Base-by-base conservation (phyloP, 2,113 vertebrate species). In the Neolamprologus tretocephalus region DNA sequence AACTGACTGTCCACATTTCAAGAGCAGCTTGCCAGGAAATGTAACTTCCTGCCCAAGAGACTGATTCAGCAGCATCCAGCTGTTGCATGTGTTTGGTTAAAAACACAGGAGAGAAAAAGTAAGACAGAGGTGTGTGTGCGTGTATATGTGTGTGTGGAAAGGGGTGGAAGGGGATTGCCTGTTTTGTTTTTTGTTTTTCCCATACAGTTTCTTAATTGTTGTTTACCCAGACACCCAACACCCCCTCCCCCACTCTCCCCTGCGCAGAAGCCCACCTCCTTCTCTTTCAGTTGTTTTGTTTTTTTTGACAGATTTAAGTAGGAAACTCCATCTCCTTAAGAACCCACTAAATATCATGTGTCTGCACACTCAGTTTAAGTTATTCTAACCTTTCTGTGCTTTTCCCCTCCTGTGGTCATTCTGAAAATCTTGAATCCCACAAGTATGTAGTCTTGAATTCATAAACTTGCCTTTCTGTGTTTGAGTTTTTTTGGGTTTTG, bases 1-100 rank as follows among this genome's bases (percentile, higher is more conserved):
- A 84, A 84, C 83, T 81, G 83, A 86, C 88, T 80, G 47, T 91
- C 58, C 73, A 85, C 82, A 90, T 88, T 91, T 90, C 45, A 92
- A 91, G 66, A 86, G 71, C 80, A 91, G 66, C 81, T 85, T 91
- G 86, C 86, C 91, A 94, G 91, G 89, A 92, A 93, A 91, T 90
- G 85, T 80, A 84, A 90, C 91, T 91, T 95, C 94, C 94, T 92
- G 91, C 88, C 61, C 54, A 47, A 84, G 79, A 79, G 63, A 83
- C 92, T 93, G 92, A 94, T 88, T 92, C 91, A 89, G 92, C 91
- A 80, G 75, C 90, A 84, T 90, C 92, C 92, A 94, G 92, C 94
- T 94, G 94, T 89, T 93, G 80, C 33, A 40, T 89, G 53, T 91
- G 82, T 90, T 78, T 90, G 57, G 83, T 35, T 75, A 6, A 21